These are phyloP conservation scores for Megalopta genalis DNA, from an alignment of 1,140 invertebrate species.

Conservation along the genomic window DNA sequence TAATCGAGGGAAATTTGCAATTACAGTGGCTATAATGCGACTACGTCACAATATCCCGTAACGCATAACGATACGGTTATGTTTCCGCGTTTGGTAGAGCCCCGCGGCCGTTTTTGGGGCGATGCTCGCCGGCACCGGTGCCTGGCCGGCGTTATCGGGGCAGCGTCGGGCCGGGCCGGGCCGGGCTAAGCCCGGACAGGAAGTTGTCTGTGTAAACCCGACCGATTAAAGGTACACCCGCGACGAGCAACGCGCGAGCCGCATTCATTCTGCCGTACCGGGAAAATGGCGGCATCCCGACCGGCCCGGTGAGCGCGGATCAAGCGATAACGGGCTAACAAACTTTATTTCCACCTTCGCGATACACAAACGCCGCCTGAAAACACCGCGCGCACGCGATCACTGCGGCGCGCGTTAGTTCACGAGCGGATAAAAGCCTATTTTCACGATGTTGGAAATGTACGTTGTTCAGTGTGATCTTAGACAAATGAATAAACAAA, in stretches of 20 bases:
- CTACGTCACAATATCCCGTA: conserved; percentile 47
- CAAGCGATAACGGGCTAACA: conserved; percentile 8
- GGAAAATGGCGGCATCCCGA: background rate
- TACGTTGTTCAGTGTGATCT: no score
- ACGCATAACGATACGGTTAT: conserved; percentile 57
- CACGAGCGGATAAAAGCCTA: no score
- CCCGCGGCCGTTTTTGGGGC: conserved; percentile 27
- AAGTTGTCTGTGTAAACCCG: background rate
- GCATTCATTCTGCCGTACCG: background rate
- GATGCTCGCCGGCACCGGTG: conserved; percentile 2
- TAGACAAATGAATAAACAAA: no score
- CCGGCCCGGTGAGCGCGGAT: background rate
- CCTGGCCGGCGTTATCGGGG: background rate
- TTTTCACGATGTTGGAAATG: no score
- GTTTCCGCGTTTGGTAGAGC: conserved; percentile 15
- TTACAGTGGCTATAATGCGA: conserved; percentile 54
- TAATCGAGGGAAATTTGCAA: conserved; percentile 65
- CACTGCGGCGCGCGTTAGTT: no score
- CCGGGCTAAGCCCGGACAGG: background rate
- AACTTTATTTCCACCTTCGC: conserved; percentile 14
- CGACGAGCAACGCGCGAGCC: background rate
- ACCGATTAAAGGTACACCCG: conserved; percentile 11
- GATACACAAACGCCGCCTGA: background rate
- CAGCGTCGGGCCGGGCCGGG: no score
- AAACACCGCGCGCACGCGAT: no score